These are phyloP conservation scores for Diachrysia chrysitis DNA, from an alignment of 2,888 invertebrate species.

Conservation along the genomic window DNA sequence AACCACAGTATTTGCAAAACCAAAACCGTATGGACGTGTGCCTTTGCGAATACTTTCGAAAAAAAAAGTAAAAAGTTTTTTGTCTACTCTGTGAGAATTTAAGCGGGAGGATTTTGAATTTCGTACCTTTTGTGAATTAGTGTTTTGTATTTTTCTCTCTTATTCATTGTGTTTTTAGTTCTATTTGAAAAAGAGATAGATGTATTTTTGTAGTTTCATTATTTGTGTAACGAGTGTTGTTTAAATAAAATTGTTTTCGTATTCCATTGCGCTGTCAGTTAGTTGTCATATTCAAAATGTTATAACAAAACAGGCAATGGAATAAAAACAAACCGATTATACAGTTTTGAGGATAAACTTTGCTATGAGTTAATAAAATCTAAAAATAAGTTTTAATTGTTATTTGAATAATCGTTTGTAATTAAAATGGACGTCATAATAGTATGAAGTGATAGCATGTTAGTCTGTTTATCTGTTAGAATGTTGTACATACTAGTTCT, in stretches of 20 bases:
- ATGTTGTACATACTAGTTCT: constrained; percentile 79
- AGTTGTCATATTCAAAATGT: background rate
- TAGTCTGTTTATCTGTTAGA: constrained; percentile 67
- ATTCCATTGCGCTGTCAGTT: constrained; percentile 31
- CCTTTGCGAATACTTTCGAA: constrained; percentile 56
- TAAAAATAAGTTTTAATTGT: constrained; percentile 31
- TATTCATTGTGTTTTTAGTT: constrained; percentile 13
- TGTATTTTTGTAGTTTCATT: constrained; percentile 21
- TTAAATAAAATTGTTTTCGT: background rate
- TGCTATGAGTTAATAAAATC: constrained; percentile 30
- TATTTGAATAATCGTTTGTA: background rate
- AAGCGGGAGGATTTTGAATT: constrained; percentile 52
- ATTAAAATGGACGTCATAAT: constrained; percentile 32
- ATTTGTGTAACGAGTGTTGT: constrained; percentile 24
- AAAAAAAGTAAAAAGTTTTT: constrained; percentile 57
- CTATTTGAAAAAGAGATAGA: constrained; percentile 39
- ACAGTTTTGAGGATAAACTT: constrained; percentile 6
- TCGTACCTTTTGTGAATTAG: constrained; percentile 24
- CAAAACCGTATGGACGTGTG: constrained; percentile 78
- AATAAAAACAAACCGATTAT: background rate
- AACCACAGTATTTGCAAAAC: constrained; percentile 84
- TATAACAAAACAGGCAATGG: constrained; percentile 21
- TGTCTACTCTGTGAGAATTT: constrained; percentile 51
- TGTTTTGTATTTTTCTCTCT: constrained; percentile 31
- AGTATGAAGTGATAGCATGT: constrained; percentile 58